Conservation (phyloP, 2,113 vertebrate species). For the Embiotoca jacksoni region DNA sequence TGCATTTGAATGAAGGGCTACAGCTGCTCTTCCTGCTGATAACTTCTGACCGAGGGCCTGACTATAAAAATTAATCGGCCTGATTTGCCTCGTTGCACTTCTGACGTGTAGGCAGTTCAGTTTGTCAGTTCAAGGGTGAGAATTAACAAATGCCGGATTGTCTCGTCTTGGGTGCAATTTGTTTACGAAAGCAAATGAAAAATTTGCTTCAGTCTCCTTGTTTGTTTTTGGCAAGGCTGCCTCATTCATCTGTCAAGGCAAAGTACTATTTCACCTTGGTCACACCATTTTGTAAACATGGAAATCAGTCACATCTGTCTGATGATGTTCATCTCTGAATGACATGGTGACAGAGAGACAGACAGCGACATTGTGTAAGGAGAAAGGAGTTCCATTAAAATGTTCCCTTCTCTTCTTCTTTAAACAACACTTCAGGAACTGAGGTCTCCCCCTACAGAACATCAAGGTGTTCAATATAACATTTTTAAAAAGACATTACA, state of each 20-base stretch:
- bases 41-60: conserved; percentile 34
- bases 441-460: background rate
- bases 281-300: conserved; percentile 25
- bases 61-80: conserved; percentile 33
- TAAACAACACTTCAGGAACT: too few relatives aligned
- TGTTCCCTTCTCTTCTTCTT: background rate
- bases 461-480: background rate
- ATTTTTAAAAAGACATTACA: background rate
- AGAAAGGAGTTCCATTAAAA: background rate
- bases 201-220: conserved; percentile 14
- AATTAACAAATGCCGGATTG: conserved; percentile 30
- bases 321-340: conserved; percentile 11
- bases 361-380: background rate
- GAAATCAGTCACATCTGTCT: conserved; percentile 43
- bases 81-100: conserved; percentile 34
- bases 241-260: conserved; percentile 28
- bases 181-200: conserved; percentile 21
- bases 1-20: conserved; percentile 40
- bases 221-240: conserved; percentile 35
- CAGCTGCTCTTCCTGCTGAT: conserved; percentile 50
- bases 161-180: conserved; percentile 20
- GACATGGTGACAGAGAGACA: conserved; percentile 8
- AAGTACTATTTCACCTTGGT: conserved; percentile 39
- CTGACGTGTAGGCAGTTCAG: conserved; percentile 25
- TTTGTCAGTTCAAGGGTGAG: conserved; percentile 51